These are phyloP conservation scores for Drosophila pectinifera DNA, from an alignment of 1,140 invertebrate species.

Conservation along the genomic window DNA sequence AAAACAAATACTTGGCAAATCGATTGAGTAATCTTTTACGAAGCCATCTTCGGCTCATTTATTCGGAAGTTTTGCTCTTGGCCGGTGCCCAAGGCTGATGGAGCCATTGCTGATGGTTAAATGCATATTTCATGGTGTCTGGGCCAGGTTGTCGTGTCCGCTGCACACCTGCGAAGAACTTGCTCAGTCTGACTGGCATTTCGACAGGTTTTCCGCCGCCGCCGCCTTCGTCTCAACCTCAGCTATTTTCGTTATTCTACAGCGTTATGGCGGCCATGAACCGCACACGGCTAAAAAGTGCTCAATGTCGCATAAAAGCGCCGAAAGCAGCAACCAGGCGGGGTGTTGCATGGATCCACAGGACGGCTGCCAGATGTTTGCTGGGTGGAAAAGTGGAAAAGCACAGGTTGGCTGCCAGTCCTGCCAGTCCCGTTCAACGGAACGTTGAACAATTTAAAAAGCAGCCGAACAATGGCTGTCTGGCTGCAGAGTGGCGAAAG, in stretches of 20 bases:
- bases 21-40: conserved; percentile 24
- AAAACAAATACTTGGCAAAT: conserved; percentile 11
- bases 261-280: conserved; percentile 56
- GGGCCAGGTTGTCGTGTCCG: conserved; percentile 35
- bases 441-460: conserved; percentile 62
- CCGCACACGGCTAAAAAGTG: conserved; percentile 53
- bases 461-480: conserved; percentile 49
- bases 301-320: conserved; percentile 56
- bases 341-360: neutral
- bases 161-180: conserved; percentile 53
- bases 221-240: conserved; percentile 34
- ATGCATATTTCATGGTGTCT: conserved; percentile 72
- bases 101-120: conserved; percentile 54
- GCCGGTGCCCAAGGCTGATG: conserved; percentile 35
- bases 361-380: conserved; percentile 5
- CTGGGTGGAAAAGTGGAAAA: conserved; percentile 18
- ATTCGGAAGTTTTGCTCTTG: conserved; percentile 26
- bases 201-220: conserved; percentile 63
- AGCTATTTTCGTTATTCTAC: conserved; percentile 56
- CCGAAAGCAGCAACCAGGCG: conserved; percentile 9
- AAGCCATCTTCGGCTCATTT: conserved; percentile 16
- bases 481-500: conserved; percentile 64
- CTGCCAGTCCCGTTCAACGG: neutral
- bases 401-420: conserved; percentile 29
- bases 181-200: conserved; percentile 59